These are phyloP conservation scores for Hybognathus amarus DNA, from an alignment of 2,797 vertebrate genomes.

Conservation along the genomic window DNA sequence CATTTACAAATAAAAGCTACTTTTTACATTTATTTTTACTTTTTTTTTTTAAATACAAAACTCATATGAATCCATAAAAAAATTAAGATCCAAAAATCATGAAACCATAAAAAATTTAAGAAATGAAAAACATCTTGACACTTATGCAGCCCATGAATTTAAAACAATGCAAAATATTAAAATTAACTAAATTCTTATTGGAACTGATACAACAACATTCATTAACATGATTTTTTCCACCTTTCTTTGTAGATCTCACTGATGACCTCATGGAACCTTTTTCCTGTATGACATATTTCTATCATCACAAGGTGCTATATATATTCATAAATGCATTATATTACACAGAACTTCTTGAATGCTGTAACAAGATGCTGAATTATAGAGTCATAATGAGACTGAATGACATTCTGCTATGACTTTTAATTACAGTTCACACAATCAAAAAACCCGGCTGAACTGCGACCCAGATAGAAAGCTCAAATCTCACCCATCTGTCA, in stretches of 20 bases:
- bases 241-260: background rate
- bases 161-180: background rate
- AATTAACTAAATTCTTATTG: background rate
- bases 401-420: constrained; percentile 4
- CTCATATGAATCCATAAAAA: background rate
- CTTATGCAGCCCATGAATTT: background rate
- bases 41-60: background rate
- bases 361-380: constrained; percentile 7
- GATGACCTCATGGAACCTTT: background rate
- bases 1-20: background rate
- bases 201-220: background rate
- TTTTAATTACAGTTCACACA: constrained; percentile 35
- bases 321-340: background rate
- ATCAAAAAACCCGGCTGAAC: background rate
- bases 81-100: too few species aligned
- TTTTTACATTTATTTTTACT: background rate
- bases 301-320: background rate
- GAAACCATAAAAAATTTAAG: background rate
- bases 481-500: constrained; percentile 29
- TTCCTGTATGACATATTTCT: background rate
- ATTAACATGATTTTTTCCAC: background rate
- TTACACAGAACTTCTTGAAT: background rate
- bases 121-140: background rate
- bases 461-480: background rate
- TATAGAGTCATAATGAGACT: background rate